These are phyloP conservation scores for Hyperoodon ampullatus DNA, from an alignment of 2,113 vertebrate genomes.

Conservation along the genomic window DNA sequence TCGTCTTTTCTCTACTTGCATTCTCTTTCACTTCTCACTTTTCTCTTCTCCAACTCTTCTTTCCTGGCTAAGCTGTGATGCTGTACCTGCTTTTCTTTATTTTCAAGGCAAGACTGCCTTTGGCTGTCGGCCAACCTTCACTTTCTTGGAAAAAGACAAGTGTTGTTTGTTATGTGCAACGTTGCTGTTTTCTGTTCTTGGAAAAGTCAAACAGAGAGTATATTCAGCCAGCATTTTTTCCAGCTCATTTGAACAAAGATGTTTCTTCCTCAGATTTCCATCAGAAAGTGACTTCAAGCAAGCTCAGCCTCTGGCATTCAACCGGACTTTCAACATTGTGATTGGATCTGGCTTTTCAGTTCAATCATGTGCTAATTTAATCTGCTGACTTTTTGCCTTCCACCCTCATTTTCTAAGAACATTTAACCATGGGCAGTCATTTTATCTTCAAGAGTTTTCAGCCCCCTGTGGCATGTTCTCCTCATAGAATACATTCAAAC, in stretches of 20 bases:
- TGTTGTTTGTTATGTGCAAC: constrained; percentile 59
- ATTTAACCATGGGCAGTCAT: background rate
- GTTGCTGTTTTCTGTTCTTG: constrained; percentile 61
- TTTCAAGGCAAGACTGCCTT: constrained; percentile 58
- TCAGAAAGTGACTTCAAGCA: constrained; percentile 26
- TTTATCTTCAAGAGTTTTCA: background rate
- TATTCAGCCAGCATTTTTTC: constrained; percentile 60
- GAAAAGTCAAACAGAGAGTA: constrained; percentile 63
- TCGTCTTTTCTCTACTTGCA: background rate
- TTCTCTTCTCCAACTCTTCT: background rate
- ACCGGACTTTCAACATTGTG: background rate
- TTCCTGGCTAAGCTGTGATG: background rate
- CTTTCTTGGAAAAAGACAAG: constrained; percentile 52
- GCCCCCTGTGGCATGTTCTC: background rate
- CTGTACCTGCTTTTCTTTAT: constrained; percentile 56
- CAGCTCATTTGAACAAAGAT: constrained; percentile 69
- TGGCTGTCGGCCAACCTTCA: constrained; percentile 54
- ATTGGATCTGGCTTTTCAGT: background rate
- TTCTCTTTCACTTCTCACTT: background rate
- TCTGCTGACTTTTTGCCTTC: background rate
- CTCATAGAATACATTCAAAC: background rate
- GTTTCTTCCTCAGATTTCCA: constrained; percentile 40
- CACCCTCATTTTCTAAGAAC: constrained; percentile 23
- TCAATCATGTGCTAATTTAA: constrained; percentile 7
- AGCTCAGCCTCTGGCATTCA: constrained; percentile 2